phyloP scores from a whole-genome alignment of 2,888 invertebrate species.

The Flexamia atlantica region DNA sequence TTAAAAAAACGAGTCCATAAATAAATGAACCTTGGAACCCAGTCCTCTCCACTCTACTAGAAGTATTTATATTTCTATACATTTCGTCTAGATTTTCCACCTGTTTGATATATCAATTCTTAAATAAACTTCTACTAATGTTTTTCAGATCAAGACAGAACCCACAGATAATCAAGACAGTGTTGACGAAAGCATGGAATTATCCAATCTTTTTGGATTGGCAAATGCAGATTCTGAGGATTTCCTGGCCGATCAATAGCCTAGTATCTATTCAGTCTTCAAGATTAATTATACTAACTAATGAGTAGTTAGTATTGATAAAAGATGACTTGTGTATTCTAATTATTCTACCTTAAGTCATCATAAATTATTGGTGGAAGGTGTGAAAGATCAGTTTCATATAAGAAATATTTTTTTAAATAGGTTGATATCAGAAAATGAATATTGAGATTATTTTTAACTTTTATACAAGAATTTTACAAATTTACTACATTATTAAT shows the following conservation, averaged over 20 bases:
- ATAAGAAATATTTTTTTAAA: too few relatives aligned
- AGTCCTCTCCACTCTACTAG: too few relatives aligned
- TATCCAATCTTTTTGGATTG: constrained; percentile 25
- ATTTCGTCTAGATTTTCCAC: too few relatives aligned
- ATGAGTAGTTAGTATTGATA: background rate
- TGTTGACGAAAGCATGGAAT: constrained; percentile 29
- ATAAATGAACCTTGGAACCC: too few relatives aligned
- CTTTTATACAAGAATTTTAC: background rate
- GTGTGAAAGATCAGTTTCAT: background rate
- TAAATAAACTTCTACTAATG: too few relatives aligned
- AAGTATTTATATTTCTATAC: too few relatives aligned
- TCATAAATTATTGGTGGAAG: background rate
- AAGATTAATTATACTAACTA: background rate
- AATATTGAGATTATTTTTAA: background rate
- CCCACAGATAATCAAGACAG: constrained; percentile 35
- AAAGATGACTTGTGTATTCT: background rate
- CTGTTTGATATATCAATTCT: too few relatives aligned
- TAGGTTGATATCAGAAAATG: background rate
- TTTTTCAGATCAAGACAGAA: constrained; percentile 35
- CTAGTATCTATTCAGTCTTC: background rate
- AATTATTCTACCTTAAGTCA: background rate
- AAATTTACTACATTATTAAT: background rate
- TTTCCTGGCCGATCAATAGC: constrained; percentile 34
- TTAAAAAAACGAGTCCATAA: too few relatives aligned
- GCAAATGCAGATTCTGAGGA: background rate